Percentiles rank a stretch among this genome's conserved stretches.
Evolutionary conservation across 2,888 invertebrate species (phyloP).

Genomic region (Polydrusus pterygomalis): DNA sequence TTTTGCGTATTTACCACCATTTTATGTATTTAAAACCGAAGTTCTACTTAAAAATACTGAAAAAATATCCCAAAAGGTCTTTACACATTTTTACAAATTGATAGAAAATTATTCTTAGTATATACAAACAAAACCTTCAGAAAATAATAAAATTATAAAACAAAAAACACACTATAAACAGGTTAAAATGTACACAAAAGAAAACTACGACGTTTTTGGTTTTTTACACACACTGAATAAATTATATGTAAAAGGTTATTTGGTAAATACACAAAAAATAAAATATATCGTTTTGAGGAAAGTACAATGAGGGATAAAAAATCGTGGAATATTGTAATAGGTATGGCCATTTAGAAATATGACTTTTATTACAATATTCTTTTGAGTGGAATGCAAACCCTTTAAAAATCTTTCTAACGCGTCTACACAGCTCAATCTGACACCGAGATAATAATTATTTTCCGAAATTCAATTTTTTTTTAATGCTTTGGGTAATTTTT

Average conservation of each 20-base stretch:
- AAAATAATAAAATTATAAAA: conserved; percentile 21
- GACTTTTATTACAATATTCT: conserved; percentile 12
- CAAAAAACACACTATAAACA: conserved; percentile 30
- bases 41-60: conserved; percentile 16
- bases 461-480: too few relatives aligned
- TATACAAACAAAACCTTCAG: conserved; percentile 31
- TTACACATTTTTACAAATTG: conserved; percentile 19
- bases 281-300: conserved; percentile 1
- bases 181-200: conserved; percentile 26
- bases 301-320: not conserved
- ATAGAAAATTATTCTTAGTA: conserved; percentile 25
- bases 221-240: conserved; percentile 10
- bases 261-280: conserved; percentile 32
- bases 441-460: too few relatives aligned
- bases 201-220: not conserved
- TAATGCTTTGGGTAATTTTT: too few relatives aligned
- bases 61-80: not conserved
- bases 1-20: conserved; percentile 35
- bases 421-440: too few relatives aligned
- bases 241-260: conserved; percentile 29
- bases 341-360: not conserved
- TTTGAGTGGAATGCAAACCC: not conserved
- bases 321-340: conserved; percentile 1
- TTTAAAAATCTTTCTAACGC: not conserved
- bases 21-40: conserved; percentile 12